Percentiles rank a stretch among this genome's conserved stretches.
Conservation (phyloP, 2,797 vertebrate species). For the Ceryle rudis region DNA sequence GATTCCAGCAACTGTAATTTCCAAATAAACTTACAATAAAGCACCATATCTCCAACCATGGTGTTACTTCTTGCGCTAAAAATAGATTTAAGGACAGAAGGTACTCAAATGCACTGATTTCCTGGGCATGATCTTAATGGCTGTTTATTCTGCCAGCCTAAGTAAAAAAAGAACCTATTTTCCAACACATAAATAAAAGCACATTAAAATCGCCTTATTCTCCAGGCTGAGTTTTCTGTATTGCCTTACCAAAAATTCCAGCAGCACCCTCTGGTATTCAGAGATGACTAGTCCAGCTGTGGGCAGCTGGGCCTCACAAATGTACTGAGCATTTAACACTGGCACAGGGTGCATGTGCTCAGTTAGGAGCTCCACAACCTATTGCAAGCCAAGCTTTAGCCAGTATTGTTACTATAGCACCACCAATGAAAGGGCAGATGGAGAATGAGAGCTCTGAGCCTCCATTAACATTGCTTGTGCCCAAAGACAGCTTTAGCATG, state of each 20-base stretch:
- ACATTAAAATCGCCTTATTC: neutral
- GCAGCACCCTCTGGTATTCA: neutral
- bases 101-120: neutral
- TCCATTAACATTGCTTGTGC: neutral
- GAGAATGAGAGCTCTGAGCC: neutral
- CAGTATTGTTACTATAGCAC: neutral
- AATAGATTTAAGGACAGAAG: neutral
- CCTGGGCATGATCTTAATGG: neutral
- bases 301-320: neutral
- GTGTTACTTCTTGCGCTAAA: neutral
- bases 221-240: neutral
- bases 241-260: neutral
- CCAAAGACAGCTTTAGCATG: neutral
- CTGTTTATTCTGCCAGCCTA: neutral
- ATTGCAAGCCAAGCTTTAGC: neutral
- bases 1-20: neutral
- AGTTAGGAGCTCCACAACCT: neutral
- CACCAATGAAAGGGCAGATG: neutral
- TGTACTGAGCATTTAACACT: neutral
- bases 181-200: neutral
- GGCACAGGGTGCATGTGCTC: neutral
- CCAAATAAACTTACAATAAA: neutral
- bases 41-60: rapidly evolving
- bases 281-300: neutral
- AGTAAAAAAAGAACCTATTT: neutral